Evolutionary conservation across 1,140 invertebrate genomes (phyloP).

Genomic region (Nasonia giraulti): DNA sequence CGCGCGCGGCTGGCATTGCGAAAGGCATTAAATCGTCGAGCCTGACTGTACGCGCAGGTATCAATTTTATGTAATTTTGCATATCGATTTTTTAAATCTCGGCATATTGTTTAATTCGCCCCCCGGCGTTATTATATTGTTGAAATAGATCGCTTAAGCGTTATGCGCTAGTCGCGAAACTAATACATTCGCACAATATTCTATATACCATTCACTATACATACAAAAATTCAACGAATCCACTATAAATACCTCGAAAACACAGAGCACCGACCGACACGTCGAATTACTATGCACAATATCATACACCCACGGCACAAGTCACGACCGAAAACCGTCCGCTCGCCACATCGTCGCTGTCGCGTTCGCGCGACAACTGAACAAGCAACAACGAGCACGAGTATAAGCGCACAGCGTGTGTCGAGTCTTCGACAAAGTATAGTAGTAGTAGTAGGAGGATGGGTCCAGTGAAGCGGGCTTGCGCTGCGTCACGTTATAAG

Average conservation of each 20-base stretch:
- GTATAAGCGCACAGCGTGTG: neutral
- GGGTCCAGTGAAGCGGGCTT: neutral
- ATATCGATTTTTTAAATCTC: conserved; percentile 19
- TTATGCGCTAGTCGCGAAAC: too few species aligned
- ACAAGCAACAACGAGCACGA: too few species aligned
- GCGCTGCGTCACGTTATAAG: neutral
- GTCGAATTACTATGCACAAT: too few species aligned
- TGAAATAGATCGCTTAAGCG: too few species aligned
- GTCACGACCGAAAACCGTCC: neutral
- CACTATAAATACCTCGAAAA: neutral
- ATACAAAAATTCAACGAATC: too few species aligned
- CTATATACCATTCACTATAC: too few species aligned
- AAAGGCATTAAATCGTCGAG: conserved; percentile 28
- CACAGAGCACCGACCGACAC: neutral
- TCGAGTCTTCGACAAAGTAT: neutral
- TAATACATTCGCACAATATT: too few species aligned
- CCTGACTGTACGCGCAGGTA: neutral
- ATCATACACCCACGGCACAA: too few species aligned
- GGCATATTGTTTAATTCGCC: neutral
- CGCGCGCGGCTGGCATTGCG: conserved; percentile 7
- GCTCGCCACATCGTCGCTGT: neutral
- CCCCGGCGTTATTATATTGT: neutral
- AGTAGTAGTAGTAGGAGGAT: neutral
- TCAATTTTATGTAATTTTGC: conserved; percentile 36
- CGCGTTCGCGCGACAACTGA: neutral